A percentile compares a stretch with the other conserved stretches of the same genome.
Evolutionary conservation across 2,888 invertebrate species (phyloP).

Genomic region (Leptinotarsa peninsularis): DNA sequence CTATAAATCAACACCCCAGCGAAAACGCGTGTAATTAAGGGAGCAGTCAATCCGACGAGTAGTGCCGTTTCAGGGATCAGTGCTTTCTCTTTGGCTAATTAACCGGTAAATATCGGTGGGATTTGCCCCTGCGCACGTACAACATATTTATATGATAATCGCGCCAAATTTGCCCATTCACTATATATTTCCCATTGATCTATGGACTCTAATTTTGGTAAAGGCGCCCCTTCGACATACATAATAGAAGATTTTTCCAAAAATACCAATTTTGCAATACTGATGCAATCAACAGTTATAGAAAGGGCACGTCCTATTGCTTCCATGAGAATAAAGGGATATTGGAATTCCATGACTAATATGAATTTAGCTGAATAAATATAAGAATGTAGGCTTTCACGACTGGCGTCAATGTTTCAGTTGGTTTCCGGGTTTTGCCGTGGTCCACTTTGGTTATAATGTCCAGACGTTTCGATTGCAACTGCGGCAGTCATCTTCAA

Average conservation of each 20-base stretch:
- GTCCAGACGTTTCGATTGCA: too few species aligned
- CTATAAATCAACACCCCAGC: constrained; percentile 69
- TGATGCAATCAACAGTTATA: too few species aligned
- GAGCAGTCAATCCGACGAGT: constrained; percentile 52
- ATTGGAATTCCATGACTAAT: too few species aligned
- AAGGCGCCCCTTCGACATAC: background rate
- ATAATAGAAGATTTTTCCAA: background rate
- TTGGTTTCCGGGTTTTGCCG: too few species aligned
- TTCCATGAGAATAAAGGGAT: too few species aligned
- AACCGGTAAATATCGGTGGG: constrained; percentile 53
- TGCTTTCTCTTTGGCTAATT: constrained; percentile 50
- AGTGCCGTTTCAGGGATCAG: constrained; percentile 41
- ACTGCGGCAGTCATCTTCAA: too few species aligned
- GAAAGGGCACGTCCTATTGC: too few species aligned
- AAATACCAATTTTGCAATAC: background rate
- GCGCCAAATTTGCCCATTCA: constrained; percentile 28
- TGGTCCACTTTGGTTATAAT: too few species aligned
- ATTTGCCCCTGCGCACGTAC: constrained; percentile 39
- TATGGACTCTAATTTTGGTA: constrained; percentile 1
- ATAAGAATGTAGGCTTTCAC: too few species aligned
- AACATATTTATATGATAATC: constrained; percentile 41
- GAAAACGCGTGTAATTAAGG: constrained; percentile 66
- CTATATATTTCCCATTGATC: constrained; percentile 13
- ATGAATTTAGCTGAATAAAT: too few species aligned
- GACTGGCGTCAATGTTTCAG: too few species aligned